Evolutionary conservation across 2,113 vertebrate species (phyloP).

Genomic region (Mungos mungo): DNA sequence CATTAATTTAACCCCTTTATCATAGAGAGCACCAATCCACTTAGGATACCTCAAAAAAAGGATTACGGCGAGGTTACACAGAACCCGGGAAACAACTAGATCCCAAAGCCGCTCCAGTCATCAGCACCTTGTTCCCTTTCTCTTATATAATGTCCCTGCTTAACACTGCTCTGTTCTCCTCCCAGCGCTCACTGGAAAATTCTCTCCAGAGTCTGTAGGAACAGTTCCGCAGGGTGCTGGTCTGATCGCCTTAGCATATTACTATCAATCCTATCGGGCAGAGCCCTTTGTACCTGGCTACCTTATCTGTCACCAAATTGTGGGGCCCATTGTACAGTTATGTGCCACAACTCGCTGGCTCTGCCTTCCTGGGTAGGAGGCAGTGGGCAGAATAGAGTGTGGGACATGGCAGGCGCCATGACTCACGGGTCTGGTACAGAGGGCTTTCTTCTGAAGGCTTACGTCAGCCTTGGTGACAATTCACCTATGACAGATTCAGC

Average conservation of each 20-base stretch:
- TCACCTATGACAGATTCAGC: background rate
- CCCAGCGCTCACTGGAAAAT: constrained; percentile 34
- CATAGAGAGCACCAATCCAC: background rate
- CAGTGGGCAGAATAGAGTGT: background rate
- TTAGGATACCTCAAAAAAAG: background rate
- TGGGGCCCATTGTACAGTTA: constrained; percentile 2
- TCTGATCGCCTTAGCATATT: background rate
- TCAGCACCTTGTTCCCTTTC: background rate
- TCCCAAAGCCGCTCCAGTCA: background rate
- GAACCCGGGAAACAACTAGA: background rate
- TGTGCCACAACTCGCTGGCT: background rate
- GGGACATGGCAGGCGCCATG: background rate
- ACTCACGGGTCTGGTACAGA: background rate
- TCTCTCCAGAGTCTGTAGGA: background rate
- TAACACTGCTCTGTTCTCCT: background rate
- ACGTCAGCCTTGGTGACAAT: background rate
- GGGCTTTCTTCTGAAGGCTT: background rate
- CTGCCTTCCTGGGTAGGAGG: background rate
- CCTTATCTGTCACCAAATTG: constrained; percentile 31
- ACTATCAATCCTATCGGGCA: background rate
- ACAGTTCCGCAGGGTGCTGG: background rate
- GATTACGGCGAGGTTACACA: background rate
- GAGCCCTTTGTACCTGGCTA: background rate
- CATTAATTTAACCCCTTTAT: constrained; percentile 23
- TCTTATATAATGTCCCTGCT: background rate